Base-by-base conservation (phyloP, 2,797 vertebrate species). In the Stomatorhinus walkeri region DNA sequence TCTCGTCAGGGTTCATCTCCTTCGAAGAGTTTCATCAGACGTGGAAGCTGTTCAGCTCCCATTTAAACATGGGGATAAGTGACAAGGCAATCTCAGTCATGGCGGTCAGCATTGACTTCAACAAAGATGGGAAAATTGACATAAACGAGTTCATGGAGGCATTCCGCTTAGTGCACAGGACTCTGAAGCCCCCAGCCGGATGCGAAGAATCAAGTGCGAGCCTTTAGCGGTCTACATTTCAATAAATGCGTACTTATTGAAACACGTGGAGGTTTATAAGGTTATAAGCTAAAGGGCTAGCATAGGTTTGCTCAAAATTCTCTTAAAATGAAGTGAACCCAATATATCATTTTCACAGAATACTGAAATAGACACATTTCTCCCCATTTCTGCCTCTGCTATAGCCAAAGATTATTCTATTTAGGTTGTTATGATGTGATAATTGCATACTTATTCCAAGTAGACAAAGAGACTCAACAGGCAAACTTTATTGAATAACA, bases 81-180 rank as follows among this genome's bases (percentile, higher is more conserved):
- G 97, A 98, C 0, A 91, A 97, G 0, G 95, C 95, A 88, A 96
- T 98, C 87, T 90, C 92, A 0, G 95, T 97, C 93, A 92, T 99
- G 88, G 97, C 96, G 4, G 94, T 94, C 85, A 98, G 97, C 93
- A 99, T 99, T 0, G 98, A 99, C 90, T 99, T 99, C 94, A 99
- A 99, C 92, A 98, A 97, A 91, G 98, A 99, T 0, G 98, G 98
- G 12, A 97, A 94, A 93, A 98, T 99, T 0, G 98, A 99, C 90
- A 98, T 99, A 93, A 99, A 98, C 0, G 98, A 99, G 94, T 99
- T 99, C 94, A 95, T 99, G 90, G 98, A 99, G 93, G 98, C 98
- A 14, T 99, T 99, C 91, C 96, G 97, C 54, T 95, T 99, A 0
- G 96, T 97, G 88, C 96, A 95, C 89, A 95, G 95, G 87, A 93